Conservation (phyloP, 2,113 vertebrate species). For the Erythrocercus mccallii region DNA sequence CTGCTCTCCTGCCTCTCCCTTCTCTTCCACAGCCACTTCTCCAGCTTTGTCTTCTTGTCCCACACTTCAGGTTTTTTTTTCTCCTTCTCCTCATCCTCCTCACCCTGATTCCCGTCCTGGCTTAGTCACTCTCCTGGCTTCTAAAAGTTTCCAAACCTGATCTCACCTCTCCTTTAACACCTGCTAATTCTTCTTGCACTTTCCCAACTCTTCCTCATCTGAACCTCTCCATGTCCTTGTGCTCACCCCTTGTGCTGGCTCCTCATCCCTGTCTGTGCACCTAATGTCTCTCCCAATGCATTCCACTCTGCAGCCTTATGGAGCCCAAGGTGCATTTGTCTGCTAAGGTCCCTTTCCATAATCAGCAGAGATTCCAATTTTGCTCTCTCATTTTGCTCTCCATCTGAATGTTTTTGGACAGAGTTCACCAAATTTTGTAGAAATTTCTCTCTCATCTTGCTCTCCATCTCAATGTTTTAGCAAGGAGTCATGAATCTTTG, state of each 20-base stretch:
- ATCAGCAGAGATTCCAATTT: neutral
- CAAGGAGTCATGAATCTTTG: neutral
- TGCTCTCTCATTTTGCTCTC: neutral
- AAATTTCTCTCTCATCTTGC: neutral
- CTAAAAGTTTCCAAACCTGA: neutral
- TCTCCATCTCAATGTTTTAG: neutral
- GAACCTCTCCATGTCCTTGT: neutral
- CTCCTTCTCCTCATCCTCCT: neutral
- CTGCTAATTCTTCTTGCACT: neutral
- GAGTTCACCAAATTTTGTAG: neutral
- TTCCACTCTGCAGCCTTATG: neutral
- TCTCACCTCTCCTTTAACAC: neutral
- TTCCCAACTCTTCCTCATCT: neutral
- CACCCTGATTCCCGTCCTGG: neutral
- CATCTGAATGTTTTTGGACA: neutral
- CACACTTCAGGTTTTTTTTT: neutral
- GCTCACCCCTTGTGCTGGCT: neutral
- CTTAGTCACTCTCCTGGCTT: neutral
- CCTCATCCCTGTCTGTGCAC: neutral
- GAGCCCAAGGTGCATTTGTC: neutral
- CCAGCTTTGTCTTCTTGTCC: neutral
- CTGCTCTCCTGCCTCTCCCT: neutral
- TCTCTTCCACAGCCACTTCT: neutral
- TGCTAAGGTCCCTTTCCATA: neutral
- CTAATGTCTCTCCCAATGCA: neutral